phyloP scores from a whole-genome alignment of 2,888 invertebrate genomes.

The Cantharis rufa region DNA sequence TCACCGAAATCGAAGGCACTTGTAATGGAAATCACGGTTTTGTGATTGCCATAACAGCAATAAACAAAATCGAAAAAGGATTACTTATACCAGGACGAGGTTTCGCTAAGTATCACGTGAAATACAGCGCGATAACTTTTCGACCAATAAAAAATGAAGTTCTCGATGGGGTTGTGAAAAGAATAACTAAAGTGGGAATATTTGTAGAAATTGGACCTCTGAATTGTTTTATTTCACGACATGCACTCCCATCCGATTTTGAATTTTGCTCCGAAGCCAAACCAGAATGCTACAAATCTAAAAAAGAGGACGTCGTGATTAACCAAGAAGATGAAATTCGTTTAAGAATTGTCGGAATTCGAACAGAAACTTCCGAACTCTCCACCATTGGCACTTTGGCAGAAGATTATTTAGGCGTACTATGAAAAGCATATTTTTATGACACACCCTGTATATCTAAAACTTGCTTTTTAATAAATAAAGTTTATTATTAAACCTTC shows the following conservation, averaged over 20 bases:
- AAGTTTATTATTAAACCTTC: too few species aligned
- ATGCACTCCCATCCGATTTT: too few species aligned
- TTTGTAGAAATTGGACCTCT: too few species aligned
- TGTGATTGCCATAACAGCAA: neutral
- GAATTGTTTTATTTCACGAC: too few species aligned
- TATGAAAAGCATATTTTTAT: too few species aligned
- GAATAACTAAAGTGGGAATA: too few species aligned
- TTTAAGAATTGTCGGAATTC: neutral
- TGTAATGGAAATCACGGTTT: neutral
- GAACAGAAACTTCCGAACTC: neutral
- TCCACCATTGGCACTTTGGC: neutral
- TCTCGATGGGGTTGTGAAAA: too few species aligned
- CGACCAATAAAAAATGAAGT: neutral
- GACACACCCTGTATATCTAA: too few species aligned
- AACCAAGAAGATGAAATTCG: neutral
- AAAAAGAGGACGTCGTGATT: too few species aligned
- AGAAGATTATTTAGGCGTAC: too few species aligned
- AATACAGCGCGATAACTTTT: neutral
- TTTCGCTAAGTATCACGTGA: neutral
- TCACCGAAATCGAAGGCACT: neutral
- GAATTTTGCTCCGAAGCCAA: neutral
- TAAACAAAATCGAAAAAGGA: neutral
- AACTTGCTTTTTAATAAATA: too few species aligned
- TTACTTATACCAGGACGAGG: neutral
- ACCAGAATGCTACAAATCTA: neutral